Percentiles rank a stretch among this genome's conserved stretches.
Conservation (phyloP, 53 echinoderm and acorn worm genomes). For the Temnopleurus reevesii region DNA sequence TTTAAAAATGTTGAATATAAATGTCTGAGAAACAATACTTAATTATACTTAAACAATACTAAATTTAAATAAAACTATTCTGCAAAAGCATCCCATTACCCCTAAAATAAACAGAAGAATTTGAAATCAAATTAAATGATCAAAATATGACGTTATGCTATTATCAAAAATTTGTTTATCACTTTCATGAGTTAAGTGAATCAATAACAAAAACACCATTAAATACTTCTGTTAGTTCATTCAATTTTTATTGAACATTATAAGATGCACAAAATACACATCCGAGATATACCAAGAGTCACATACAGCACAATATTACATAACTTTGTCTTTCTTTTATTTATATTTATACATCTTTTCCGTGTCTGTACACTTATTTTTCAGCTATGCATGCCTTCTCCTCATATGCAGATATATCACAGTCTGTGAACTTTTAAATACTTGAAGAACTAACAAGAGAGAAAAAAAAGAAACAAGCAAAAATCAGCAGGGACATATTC, state of each 20-base stretch:
- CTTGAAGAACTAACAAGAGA: not conserved
- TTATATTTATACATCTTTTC: constrained; percentile 59
- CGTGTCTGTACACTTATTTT: constrained; percentile 14
- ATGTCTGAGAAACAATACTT: too few species aligned
- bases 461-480: constrained; percentile 9
- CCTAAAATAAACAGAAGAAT: too few species aligned
- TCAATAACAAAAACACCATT: not conserved
- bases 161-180: too few species aligned
- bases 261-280: constrained; percentile 61
- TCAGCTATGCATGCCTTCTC: constrained; percentile 52
- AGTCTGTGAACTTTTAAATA: not conserved
- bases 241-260: constrained; percentile 55
- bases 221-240: not conserved
- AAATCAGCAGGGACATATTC: not conserved
- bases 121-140: too few species aligned
- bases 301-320: constrained; percentile 58
- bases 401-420: constrained; percentile 9
- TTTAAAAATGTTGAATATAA: too few species aligned
- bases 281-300: constrained; percentile 50
- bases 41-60: too few species aligned
- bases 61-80: too few species aligned
- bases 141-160: too few species aligned
- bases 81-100: too few species aligned
- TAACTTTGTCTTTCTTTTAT: constrained; percentile 57
- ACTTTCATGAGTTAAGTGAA: too few species aligned